These are phyloP conservation scores for Hipparchia semele DNA, from an alignment of 2,888 invertebrate species.

Conservation along the genomic window DNA sequence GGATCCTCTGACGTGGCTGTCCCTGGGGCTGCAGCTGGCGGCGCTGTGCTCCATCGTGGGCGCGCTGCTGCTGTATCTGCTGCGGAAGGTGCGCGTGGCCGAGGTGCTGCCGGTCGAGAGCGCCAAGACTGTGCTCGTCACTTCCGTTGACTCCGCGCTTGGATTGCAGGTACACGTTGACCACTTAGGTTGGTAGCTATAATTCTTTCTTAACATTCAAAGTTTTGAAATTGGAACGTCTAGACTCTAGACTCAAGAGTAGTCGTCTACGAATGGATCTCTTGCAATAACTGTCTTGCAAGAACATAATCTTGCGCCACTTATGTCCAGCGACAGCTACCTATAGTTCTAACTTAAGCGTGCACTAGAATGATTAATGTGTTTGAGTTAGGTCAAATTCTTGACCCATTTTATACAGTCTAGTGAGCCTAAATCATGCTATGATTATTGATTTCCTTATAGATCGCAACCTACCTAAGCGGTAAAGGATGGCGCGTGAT, in stretches of 20 bases:
- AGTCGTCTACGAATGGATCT: no score
- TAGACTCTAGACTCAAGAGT: no score
- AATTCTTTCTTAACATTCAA: no score
- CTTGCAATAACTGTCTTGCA: no score
- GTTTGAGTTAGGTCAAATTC: no score
- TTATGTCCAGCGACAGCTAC: no score
- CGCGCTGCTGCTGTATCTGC: constrained; percentile 89
- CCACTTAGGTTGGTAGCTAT: background rate
- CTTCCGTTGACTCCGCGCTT: constrained; percentile 90
- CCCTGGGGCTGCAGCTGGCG: constrained; percentile 90
- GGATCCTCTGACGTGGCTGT: constrained; percentile 92
- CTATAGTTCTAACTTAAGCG: no score
- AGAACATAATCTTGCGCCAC: no score
- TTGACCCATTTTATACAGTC: no score
- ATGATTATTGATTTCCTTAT: constrained; percentile 40
- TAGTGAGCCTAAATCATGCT: background rate
- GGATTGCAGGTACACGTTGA: constrained; percentile 85
- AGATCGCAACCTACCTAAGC: constrained; percentile 88
- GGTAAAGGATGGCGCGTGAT: constrained; percentile 90
- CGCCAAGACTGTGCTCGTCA: constrained; percentile 89
- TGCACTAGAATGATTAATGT: no score
- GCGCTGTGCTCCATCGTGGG: constrained; percentile 92
- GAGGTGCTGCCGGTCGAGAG: constrained; percentile 83
- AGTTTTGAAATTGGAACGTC: no score
- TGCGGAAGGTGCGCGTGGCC: constrained; percentile 88